Evolutionary conservation across 2,888 invertebrate species (phyloP).

Genomic region (Dynastes maya): DNA sequence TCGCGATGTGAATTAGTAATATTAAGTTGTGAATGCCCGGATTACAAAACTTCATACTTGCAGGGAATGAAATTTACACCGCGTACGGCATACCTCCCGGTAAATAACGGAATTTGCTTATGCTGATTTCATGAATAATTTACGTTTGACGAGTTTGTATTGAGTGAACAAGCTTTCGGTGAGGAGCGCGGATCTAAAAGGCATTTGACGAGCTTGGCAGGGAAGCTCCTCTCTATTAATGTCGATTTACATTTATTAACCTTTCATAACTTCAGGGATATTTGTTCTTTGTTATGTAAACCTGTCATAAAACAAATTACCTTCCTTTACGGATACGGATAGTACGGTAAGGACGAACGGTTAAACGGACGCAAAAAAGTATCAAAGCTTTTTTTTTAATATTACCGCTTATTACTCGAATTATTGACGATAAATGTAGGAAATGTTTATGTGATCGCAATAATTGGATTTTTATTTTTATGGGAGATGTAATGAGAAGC

Average conservation of each 20-base stretch:
- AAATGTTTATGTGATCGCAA: background rate
- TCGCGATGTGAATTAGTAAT: conserved; percentile 22
- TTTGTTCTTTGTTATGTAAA: conserved; percentile 27
- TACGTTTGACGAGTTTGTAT: conserved; percentile 20
- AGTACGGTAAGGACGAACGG: background rate
- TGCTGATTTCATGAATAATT: conserved; percentile 39
- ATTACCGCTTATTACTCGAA: background rate
- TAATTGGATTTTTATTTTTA: background rate
- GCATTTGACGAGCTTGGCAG: conserved; percentile 33
- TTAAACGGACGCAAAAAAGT: background rate
- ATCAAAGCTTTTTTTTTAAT: background rate
- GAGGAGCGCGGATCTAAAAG: conserved; percentile 15
- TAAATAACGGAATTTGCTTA: conserved; percentile 39
- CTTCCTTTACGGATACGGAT: background rate
- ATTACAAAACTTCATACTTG: conserved; percentile 33
- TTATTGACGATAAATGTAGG: background rate
- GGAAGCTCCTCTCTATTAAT: conserved; percentile 12
- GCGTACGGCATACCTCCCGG: conserved; percentile 3
- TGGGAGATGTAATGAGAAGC: no score
- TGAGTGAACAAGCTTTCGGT: conserved; percentile 1
- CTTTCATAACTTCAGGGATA: conserved; percentile 29
- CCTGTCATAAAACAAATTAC: conserved; percentile 17
- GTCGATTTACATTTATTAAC: conserved; percentile 25
- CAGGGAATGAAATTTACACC: conserved; percentile 25
- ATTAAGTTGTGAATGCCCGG: conserved; percentile 29